Evolutionary conservation across 2,113 vertebrate genomes (phyloP).

Genomic region (Cebus imitator): DNA sequence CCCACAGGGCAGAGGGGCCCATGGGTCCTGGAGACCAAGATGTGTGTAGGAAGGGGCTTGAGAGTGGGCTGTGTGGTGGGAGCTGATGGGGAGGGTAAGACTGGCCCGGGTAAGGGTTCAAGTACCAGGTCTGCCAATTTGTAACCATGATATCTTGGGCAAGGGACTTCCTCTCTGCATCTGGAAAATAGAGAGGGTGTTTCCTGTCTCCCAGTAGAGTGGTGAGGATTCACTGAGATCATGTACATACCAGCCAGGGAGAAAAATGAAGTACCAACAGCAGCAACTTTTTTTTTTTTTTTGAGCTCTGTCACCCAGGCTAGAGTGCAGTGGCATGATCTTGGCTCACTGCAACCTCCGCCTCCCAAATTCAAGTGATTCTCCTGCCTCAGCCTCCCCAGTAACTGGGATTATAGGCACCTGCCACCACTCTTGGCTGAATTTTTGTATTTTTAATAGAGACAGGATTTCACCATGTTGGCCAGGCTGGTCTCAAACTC

Average conservation of each 20-base stretch:
- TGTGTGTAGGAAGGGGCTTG: accelerated
- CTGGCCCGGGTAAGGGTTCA: not conserved
- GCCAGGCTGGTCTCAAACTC: too few species aligned
- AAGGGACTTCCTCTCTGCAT: not conserved
- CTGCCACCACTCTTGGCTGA: too few species aligned
- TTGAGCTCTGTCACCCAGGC: too few species aligned
- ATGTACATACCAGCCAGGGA: accelerated
- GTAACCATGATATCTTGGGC: not conserved
- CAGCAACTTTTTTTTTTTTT: too few species aligned
- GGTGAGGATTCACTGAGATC: not conserved
- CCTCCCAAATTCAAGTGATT: too few species aligned
- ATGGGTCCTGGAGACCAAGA: not conserved
- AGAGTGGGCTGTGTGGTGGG: not conserved
- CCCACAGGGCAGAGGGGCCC: not conserved
- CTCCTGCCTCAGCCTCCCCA: too few species aligned
- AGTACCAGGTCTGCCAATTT: accelerated
- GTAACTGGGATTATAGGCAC: too few species aligned
- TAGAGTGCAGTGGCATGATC: too few species aligned
- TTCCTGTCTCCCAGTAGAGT: not conserved
- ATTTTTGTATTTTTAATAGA: too few species aligned
- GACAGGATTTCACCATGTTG: too few species aligned
- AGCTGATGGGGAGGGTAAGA: not conserved
- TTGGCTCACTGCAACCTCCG: too few species aligned
- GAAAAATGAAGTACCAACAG: not conserved
- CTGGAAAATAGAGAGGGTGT: not conserved